These are phyloP conservation scores for Pyrochroa serraticornis DNA, from an alignment of 2,888 invertebrate species.

Conservation along the genomic window DNA sequence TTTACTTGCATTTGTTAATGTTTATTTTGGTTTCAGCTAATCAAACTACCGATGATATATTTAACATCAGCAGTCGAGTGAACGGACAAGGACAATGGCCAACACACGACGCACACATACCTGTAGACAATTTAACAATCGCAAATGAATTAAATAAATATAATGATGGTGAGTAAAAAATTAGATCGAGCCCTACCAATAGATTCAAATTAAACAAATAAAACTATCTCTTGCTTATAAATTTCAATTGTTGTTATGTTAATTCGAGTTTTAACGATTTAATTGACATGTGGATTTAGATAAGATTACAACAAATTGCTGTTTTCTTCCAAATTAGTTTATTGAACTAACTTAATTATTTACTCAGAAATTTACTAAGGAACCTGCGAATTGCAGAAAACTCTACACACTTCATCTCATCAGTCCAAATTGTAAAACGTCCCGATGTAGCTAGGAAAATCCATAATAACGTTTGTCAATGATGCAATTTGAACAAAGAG, in stretches of 20 bases:
- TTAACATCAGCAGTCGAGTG: slow-evolving; percentile 42
- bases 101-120: slow-evolving; percentile 38
- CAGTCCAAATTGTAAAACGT: too few relatives aligned
- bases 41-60: slow-evolving; percentile 42
- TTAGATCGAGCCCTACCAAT: neutral
- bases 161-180: slow-evolving; percentile 30
- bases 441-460: too few relatives aligned
- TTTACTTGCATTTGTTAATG: slow-evolving; percentile 11
- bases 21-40: slow-evolving; percentile 40
- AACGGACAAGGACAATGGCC: slow-evolving; percentile 35
- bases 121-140: slow-evolving; percentile 38
- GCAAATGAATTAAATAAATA: slow-evolving; percentile 42
- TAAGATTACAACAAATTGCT: too few relatives aligned
- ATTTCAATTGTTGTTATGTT: neutral
- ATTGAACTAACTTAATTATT: too few relatives aligned
- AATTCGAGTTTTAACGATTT: neutral
- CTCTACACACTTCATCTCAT: too few relatives aligned
- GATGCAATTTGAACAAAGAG: too few relatives aligned
- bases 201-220: neutral
- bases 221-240: neutral
- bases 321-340: too few relatives aligned
- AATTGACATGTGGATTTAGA: too few relatives aligned
- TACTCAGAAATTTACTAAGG: too few relatives aligned
- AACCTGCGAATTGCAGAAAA: too few relatives aligned
- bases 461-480: too few relatives aligned